Evolutionary conservation across 2,888 invertebrate genomes (phyloP), one percentile per base, ranked within the genome.

Genomic region (Lithophane leautieri): DNA sequence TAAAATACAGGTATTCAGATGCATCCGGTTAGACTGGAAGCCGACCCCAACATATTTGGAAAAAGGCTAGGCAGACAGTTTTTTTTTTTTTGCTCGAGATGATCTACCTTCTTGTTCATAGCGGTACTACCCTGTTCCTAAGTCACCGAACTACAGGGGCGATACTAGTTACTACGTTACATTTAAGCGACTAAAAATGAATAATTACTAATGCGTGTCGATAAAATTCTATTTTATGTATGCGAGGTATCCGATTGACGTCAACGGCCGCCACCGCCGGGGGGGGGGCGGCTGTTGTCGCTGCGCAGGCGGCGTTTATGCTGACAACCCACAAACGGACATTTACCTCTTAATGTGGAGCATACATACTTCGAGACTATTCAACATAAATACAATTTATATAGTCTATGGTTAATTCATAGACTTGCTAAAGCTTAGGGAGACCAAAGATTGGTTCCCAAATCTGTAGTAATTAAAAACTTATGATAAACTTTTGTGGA

Each of bases 161-260:
- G n/a, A 42, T 58, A 73, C 63, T 72, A 34, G 7, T 52, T 56
- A 76, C 70, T 76, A 70, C 67, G 54, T 70, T 79, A 71, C 62
- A 84, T 89, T 88, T 86, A 86, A 82, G 60, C 71, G 68, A 76
- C 72, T 81, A 73, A 75, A 83, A 84, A 82, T 88, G 74, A 85
- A 88, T 89, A 88, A 88, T 89, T 86, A 90, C 79, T 79, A 82
- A 86, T 86, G 82, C 87, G 85, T 85, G 80, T 87, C 81, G 83
- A 84, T 84, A 88, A 80, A 75, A 82, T 82, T 89, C 86, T 85
- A 87, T 86, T n/a, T n/a, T 89, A 90, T 90, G 87, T 90, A 89
- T 88, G 88, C 83, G 83, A 85, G 81, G 86, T 84, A 85, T 85
- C 83, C 83, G 86, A 89, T 88, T 91, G 91, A 91, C 91, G 91